phyloP scores from a whole-genome alignment of 1,140 invertebrate genomes.

The Drosophila willistoni region DNA sequence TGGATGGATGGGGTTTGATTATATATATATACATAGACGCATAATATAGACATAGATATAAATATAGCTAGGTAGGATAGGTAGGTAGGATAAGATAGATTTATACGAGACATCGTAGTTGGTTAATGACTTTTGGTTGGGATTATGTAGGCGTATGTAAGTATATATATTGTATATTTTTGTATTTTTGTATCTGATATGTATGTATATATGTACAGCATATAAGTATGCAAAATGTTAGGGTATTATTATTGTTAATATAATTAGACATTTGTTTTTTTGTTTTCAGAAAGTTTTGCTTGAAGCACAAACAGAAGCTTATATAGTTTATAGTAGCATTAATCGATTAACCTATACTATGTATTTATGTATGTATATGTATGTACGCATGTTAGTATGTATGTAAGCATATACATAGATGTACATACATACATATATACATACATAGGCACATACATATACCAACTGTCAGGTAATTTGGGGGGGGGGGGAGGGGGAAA shows the following conservation, averaged over 20 bases:
- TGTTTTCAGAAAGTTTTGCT: slow-evolving; percentile 41
- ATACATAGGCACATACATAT: slow-evolving; percentile 25
- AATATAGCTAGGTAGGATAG: neutral
- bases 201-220: slow-evolving; percentile 19
- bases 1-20: neutral
- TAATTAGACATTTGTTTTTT: slow-evolving; percentile 59
- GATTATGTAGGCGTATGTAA: slow-evolving; percentile 6
- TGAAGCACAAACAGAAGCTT: slow-evolving; percentile 73
- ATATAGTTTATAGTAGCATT: slow-evolving; percentile 45
- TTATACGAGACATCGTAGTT: neutral
- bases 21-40: slow-evolving; percentile 7
- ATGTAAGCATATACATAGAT: neutral
- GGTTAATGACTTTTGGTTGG: neutral
- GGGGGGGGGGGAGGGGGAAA: neutral
- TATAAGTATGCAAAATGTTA: slow-evolving; percentile 10
- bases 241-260: slow-evolving; percentile 30
- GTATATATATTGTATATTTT: slow-evolving; percentile 26
- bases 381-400: neutral
- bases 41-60: neutral
- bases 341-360: slow-evolving; percentile 11
- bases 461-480: slow-evolving; percentile 27
- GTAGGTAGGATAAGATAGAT: neutral
- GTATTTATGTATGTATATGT: neutral
- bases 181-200: neutral
- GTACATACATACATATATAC: slow-evolving; percentile 26